Base-by-base conservation (phyloP, 2,888 invertebrate species). In the Andrena minutula region DNA sequence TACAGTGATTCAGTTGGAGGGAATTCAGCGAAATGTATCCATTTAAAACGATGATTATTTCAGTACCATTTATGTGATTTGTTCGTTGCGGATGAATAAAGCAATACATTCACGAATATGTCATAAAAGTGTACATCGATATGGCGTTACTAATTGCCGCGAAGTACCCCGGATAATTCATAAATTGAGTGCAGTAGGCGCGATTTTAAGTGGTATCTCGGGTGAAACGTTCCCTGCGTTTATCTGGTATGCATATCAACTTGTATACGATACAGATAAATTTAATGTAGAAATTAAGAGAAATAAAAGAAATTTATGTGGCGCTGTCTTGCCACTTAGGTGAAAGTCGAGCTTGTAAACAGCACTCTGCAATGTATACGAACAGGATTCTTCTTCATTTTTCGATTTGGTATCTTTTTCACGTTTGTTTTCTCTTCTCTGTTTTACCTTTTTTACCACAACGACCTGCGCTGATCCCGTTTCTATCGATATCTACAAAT, bases 341-440 rank as follows among this genome's bases (percentile, higher is more conserved):
- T 78, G 84, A 85, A 85, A 85, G 84, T 84, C 20, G 16, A 16
- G 10, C 47, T 41, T 32, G 41, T 16, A 41, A 41, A 41, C 41
- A 16, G 16, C 41, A 41, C 41, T 41, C 41, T 41, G 41, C 41
- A 16, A 41, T 16, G 41, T 5, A 5, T 41, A 16, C 41, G 41
- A 56, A 61, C 5, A 32, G 12, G 3, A 74, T 20, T 23, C 41
- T 41, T 41, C 41, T 41, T 41, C 41, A 41, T 41, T 41, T 41
- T 41, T 12, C 41, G 41, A 41, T 16, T 41, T 41, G 16, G 16
- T 41, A 41, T 41, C 41, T 16, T 49, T 41, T 12, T 16, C 12
- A 41, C 41, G 41, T 41, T 41, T 51, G 20, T 51, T 51, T 51
- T 20, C n/a, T 20, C 2, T 51, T 1, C 20, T 7, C 20, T 51